These are phyloP conservation scores for Peromyscus eremicus DNA, from an alignment of 2,797 vertebrate genomes.

Conservation along the genomic window DNA sequence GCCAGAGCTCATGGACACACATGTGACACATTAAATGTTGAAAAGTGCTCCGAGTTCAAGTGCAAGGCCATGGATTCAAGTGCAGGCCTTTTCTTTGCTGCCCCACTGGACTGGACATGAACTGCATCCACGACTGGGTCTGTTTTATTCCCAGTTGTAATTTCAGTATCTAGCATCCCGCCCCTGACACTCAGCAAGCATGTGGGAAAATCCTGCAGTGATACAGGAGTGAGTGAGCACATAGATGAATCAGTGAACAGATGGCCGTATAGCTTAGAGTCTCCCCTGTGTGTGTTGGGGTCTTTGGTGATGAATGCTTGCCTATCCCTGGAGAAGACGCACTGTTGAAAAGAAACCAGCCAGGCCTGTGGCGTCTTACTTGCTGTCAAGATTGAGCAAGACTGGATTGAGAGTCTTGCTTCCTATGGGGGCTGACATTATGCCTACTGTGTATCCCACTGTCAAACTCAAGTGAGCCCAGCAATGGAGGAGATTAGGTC, in stretches of 20 bases:
- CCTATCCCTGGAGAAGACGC: not conserved
- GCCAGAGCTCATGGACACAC: not conserved
- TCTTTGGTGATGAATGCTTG: not conserved
- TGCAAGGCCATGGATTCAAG: fast-evolving
- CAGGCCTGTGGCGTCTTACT: not conserved
- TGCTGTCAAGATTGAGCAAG: not conserved
- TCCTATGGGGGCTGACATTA: not conserved
- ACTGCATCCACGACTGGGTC: no score
- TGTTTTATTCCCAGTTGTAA: not conserved
- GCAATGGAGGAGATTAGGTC: constrained; percentile 52
- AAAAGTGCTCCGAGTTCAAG: not conserved
- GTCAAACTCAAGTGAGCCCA: not conserved
- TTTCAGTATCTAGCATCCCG: not conserved
- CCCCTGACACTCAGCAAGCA: not conserved
- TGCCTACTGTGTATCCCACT: not conserved
- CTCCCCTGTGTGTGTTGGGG: not conserved
- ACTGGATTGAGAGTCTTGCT: not conserved
- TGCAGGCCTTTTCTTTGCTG: not conserved
- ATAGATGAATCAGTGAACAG: not conserved
- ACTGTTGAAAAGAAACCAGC: not conserved
- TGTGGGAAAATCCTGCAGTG: not conserved
- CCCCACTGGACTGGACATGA: not conserved
- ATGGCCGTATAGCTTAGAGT: not conserved
- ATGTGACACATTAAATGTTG: not conserved
- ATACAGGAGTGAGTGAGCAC: not conserved